Conservation (phyloP, 2,888 invertebrate genomes). For the Andrena chrysosceles region DNA sequence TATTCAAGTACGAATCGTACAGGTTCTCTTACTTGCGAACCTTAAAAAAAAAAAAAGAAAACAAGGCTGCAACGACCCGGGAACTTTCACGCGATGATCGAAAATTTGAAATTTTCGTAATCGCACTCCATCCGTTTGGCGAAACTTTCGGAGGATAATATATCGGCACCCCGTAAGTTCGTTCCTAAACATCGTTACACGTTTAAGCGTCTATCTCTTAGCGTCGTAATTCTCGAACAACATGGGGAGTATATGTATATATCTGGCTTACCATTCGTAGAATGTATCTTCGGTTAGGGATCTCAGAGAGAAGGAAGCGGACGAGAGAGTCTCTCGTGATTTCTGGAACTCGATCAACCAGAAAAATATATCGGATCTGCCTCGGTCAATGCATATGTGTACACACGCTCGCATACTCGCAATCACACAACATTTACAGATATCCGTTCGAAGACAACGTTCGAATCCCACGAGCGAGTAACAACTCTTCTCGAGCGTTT, state of each 20-base stretch:
- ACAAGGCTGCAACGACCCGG: not conserved
- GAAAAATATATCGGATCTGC: slow-evolving; percentile 35
- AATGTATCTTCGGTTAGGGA: slow-evolving; percentile 29
- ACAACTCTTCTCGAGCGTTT: slow-evolving; percentile 49
- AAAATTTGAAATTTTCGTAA: not conserved
- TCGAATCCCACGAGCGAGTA: slow-evolving; percentile 64
- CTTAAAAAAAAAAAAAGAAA: not conserved
- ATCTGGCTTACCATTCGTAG: slow-evolving; percentile 17
- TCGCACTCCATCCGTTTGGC: not conserved
- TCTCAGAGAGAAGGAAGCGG: slow-evolving; percentile 51
- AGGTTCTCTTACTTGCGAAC: not conserved
- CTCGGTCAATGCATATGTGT: slow-evolving; percentile 11
- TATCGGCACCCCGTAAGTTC: slow-evolving; percentile 1
- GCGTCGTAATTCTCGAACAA: slow-evolving; percentile 41
- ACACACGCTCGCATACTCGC: not conserved
- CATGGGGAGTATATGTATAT: slow-evolving; percentile 29
- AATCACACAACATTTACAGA: slow-evolving; percentile 22
- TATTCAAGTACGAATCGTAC: not conserved
- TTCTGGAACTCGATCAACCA: slow-evolving; percentile 20
- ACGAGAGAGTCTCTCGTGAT: slow-evolving; percentile 33
- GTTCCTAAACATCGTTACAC: slow-evolving; percentile 34
- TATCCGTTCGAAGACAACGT: slow-evolving; percentile 55
- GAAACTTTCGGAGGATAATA: slow-evolving; percentile 11
- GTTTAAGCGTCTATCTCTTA: slow-evolving; percentile 56
- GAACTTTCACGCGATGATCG: not conserved